These are phyloP conservation scores for Prochilodus magdalenae DNA, from an alignment of 2,113 vertebrate species.

Conservation along the genomic window DNA sequence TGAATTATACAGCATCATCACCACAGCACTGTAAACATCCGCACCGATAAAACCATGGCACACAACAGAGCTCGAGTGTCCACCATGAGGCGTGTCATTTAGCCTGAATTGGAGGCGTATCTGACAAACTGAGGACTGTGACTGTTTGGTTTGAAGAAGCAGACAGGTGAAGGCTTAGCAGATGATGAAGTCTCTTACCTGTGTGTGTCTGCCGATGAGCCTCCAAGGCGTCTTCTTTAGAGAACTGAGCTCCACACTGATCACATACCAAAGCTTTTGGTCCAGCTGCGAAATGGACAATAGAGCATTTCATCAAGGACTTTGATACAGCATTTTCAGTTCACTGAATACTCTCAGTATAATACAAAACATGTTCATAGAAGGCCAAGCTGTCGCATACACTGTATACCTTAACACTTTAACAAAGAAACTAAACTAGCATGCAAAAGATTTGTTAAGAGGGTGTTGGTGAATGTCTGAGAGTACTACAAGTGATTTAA, in stretches of 20 bases:
- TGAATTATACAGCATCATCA: conserved; percentile 74
- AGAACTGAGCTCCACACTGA: conserved; percentile 95
- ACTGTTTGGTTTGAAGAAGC: background rate
- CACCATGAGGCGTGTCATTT: background rate
- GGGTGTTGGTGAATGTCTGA: too few species aligned
- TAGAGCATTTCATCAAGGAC: background rate
- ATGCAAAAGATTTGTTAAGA: too few species aligned
- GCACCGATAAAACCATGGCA: background rate
- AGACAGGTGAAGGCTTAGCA: background rate
- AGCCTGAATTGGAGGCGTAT: background rate
- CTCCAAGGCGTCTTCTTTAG: conserved; percentile 93
- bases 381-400: too few species aligned
- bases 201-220: conserved; percentile 93
- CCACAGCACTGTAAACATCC: conserved; percentile 25
- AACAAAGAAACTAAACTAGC: too few species aligned
- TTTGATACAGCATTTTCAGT: background rate
- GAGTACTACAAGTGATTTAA: too few species aligned
- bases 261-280: conserved; percentile 95
- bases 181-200: conserved; percentile 74
- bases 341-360: too few species aligned
- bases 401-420: too few species aligned
- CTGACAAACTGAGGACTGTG: background rate
- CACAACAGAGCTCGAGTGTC: conserved; percentile 1
- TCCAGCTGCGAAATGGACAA: conserved; percentile 80
- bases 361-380: too few species aligned